A percentile compares a stretch with the other conserved stretches of the same genome.
Evolutionary conservation across 2,113 vertebrate species (phyloP).

Genomic region (Hemibagrus wyckioides): DNA sequence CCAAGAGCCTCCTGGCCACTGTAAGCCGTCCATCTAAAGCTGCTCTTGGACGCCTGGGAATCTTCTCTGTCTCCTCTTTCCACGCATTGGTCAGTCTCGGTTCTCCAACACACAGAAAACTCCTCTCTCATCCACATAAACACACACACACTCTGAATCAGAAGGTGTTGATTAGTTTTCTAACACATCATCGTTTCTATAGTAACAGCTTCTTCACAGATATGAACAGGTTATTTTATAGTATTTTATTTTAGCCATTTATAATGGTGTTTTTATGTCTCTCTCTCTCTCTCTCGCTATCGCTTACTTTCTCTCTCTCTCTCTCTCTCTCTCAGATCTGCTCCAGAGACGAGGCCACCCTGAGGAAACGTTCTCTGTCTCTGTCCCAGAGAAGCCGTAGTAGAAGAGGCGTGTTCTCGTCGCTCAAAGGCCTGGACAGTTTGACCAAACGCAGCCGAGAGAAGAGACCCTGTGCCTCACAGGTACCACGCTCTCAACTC

Average conservation of each 20-base stretch:
- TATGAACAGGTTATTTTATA: neutral
- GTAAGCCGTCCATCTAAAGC: constrained; percentile 91
- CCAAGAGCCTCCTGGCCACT: constrained; percentile 90
- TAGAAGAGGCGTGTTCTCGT: constrained; percentile 92
- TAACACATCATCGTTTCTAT: neutral
- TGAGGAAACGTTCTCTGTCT: constrained; percentile 88
- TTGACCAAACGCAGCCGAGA: constrained; percentile 87
- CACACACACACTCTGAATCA: neutral
- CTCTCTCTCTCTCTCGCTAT: neutral
- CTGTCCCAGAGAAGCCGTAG: constrained; percentile 74
- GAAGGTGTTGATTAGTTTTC: neutral
- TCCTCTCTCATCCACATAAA: neutral
- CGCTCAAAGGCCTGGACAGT: constrained; percentile 91
- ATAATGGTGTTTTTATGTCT: neutral
- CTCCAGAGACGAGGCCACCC: constrained; percentile 87
- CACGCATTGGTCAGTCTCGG: constrained; percentile 87
- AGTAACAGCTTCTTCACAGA: neutral
- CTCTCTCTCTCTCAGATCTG: constrained; percentile 80
- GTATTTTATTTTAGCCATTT: neutral
- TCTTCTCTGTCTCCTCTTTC: constrained; percentile 95
- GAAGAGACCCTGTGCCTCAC: constrained; percentile 84
- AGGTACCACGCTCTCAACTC: constrained; percentile 71
- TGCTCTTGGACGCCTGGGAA: constrained; percentile 86
- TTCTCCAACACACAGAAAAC: too few relatives aligned
- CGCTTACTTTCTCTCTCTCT: neutral